A percentile compares a stretch with the other conserved stretches of the same genome.
Evolutionary conservation across 2,113 vertebrate genomes (phyloP).

Genomic region (Vulpes lagopus): DNA sequence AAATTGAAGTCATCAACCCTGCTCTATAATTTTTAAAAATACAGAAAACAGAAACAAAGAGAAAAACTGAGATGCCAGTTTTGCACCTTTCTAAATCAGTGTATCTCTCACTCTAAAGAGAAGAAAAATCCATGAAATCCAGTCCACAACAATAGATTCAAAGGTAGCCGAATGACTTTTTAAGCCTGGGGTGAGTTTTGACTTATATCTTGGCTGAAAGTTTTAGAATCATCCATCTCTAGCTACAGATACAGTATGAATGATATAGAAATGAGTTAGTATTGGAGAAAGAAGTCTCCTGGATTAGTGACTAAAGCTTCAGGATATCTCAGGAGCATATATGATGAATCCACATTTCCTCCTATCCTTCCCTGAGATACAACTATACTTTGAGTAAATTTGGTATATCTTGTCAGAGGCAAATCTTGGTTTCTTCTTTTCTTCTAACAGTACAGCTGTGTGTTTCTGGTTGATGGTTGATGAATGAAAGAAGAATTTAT

Average conservation of each 20-base stretch:
- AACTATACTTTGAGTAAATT: neutral
- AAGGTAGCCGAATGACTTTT: neutral
- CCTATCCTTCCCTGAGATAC: neutral
- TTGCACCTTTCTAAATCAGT: conserved; percentile 5
- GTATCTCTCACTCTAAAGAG: neutral
- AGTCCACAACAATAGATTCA: neutral
- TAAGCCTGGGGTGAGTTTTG: neutral
- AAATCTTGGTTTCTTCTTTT: neutral
- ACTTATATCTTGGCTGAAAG: neutral
- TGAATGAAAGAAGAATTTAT: conserved; percentile 52
- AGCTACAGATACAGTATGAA: neutral
- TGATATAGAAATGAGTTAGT: neutral
- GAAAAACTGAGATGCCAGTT: neutral
- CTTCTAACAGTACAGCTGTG: conserved; percentile 23
- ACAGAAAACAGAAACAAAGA: conserved; percentile 49
- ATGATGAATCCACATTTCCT: neutral
- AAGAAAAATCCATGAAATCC: neutral
- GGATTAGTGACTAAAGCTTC: neutral
- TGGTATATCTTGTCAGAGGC: neutral
- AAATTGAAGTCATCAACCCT: conserved; percentile 48
- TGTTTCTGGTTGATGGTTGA: conserved; percentile 7
- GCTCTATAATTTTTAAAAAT: conserved; percentile 43
- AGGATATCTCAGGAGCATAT: neutral
- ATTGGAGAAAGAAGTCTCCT: neutral
- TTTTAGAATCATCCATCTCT: neutral